phyloP scores from a whole-genome alignment of 2,797 vertebrate species.

The Molothrus ater region DNA sequence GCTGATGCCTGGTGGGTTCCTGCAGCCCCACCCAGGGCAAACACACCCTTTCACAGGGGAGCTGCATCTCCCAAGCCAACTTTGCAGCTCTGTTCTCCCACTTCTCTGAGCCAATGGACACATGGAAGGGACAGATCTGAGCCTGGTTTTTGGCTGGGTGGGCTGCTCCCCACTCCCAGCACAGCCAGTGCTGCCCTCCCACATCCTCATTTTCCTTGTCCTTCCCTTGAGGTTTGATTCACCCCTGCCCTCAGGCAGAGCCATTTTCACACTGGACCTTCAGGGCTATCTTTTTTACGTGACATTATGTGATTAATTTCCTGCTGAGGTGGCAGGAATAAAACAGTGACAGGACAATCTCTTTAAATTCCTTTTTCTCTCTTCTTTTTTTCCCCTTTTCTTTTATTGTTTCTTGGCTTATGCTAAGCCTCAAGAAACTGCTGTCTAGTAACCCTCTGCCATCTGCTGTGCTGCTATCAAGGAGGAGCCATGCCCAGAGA shows the following conservation, averaged over 20 bases:
- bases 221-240: neutral
- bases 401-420: conserved; percentile 56
- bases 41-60: neutral
- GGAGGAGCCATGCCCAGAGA: neutral
- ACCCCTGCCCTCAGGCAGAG: neutral
- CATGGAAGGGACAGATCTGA: neutral
- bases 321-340: conserved; percentile 29
- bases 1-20: neutral
- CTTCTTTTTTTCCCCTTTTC: neutral
- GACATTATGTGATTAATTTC: conserved; percentile 34
- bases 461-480: conserved; percentile 1
- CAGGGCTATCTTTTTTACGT: neutral
- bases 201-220: neutral
- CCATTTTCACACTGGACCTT: neutral
- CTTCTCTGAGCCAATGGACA: neutral
- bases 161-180: neutral
- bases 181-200: neutral
- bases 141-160: neutral
- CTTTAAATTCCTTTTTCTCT: conserved; percentile 21
- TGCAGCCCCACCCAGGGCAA: neutral
- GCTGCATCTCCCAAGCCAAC: neutral
- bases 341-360: neutral
- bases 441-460: conserved; percentile 49
- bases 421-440: conserved; percentile 41
- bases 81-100: neutral